These are phyloP conservation scores for Aphidius colemani DNA, from an alignment of 2,888 invertebrate genomes.

Conservation along the genomic window DNA sequence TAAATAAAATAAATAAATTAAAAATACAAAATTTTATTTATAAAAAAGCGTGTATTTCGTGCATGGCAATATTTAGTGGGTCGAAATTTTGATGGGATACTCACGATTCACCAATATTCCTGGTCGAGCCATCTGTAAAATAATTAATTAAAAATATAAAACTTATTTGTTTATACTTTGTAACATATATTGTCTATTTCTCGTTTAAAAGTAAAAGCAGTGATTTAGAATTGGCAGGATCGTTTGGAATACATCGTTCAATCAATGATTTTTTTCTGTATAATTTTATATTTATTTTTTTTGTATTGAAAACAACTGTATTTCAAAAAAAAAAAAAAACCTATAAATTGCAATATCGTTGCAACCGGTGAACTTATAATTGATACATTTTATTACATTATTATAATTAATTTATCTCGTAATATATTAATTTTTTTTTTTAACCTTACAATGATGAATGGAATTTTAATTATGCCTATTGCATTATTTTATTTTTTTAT, in stretches of 20 bases:
- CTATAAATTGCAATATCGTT: slow-evolving; percentile 56
- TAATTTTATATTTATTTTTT: slow-evolving; percentile 3
- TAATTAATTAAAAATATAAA: slow-evolving; percentile 27
- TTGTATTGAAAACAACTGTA: slow-evolving; percentile 57
- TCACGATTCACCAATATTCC: slow-evolving; percentile 58
- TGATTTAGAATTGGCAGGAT: background rate
- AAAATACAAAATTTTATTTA: too few relatives aligned
- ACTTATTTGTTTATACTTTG: background rate
- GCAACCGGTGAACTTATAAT: slow-evolving; percentile 57
- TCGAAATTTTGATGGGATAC: slow-evolving; percentile 39
- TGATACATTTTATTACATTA: slow-evolving; percentile 49
- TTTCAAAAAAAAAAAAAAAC: slow-evolving; percentile 55
- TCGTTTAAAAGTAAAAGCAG: background rate
- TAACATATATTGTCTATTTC: background rate
- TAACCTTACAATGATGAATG: slow-evolving; percentile 51
- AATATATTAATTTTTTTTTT: slow-evolving; percentile 54
- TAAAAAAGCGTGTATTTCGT: slow-evolving; percentile 9
- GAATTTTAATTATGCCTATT: slow-evolving; percentile 43
- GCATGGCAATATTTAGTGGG: slow-evolving; percentile 14
- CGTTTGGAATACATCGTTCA: slow-evolving; percentile 27
- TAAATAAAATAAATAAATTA: too few relatives aligned
- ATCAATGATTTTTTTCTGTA: slow-evolving; percentile 7
- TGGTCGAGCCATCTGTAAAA: slow-evolving; percentile 52
- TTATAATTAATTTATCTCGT: slow-evolving; percentile 45
- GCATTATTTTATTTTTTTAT: slow-evolving; percentile 27